A percentile compares a stretch with the other conserved stretches of the same genome.
Conservation (phyloP, 2,797 vertebrate genomes). For the Rhinoraja longicauda region DNA sequence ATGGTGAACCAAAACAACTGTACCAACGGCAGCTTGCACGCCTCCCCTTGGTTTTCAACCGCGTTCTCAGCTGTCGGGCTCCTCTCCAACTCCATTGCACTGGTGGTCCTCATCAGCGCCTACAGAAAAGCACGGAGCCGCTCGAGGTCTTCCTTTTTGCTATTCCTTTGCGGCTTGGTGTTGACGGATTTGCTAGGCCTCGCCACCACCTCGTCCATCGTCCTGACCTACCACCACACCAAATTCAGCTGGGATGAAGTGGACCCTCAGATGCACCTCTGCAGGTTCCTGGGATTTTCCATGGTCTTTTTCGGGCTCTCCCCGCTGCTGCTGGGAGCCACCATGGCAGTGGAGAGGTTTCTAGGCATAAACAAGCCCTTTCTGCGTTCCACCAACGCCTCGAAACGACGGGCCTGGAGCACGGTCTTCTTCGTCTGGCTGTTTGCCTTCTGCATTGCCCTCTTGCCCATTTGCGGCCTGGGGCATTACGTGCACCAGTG, state of each 20-base stretch:
- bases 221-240: constrained; percentile 68
- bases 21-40: neutral
- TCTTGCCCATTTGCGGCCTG: constrained; percentile 72
- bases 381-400: constrained; percentile 57
- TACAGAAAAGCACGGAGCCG: constrained; percentile 56
- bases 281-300: constrained; percentile 83
- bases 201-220: constrained; percentile 72
- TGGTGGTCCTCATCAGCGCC: constrained; percentile 70
- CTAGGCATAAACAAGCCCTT: constrained; percentile 84
- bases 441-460: constrained; percentile 61
- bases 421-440: constrained; percentile 73
- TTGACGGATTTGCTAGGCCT: constrained; percentile 87
- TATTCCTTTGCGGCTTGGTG: constrained; percentile 81
- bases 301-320: constrained; percentile 93
- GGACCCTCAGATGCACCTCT: constrained; percentile 78
- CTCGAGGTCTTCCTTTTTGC: constrained; percentile 77
- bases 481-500: constrained; percentile 79
- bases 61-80: constrained; percentile 72
- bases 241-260: constrained; percentile 66
- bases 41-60: constrained; percentile 68
- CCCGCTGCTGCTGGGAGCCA: constrained; percentile 75
- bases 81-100: constrained; percentile 80
- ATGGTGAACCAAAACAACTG: neutral
- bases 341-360: constrained; percentile 83
- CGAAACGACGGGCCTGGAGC: constrained; percentile 64